These are phyloP conservation scores for Morpho achilles DNA, from an alignment of 2,888 invertebrate genomes.

Conservation along the genomic window DNA sequence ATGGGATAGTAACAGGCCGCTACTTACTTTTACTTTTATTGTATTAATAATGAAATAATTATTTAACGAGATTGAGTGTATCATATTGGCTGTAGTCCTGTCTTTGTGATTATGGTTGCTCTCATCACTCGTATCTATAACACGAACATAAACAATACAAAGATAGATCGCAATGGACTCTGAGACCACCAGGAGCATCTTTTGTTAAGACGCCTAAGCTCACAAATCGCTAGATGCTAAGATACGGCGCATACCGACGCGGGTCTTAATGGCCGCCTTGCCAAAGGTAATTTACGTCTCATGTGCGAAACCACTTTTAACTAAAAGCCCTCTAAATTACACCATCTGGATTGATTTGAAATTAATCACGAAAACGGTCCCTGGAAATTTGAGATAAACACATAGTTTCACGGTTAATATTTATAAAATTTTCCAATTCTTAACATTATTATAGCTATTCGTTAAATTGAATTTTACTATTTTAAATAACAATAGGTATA, in stretches of 20 bases:
- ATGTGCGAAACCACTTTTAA: slow-evolving; percentile 74
- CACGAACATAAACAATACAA: slow-evolving; percentile 46
- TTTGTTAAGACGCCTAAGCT: slow-evolving; percentile 65
- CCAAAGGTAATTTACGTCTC: slow-evolving; percentile 72
- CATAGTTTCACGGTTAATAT: background rate
- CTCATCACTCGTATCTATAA: slow-evolving; percentile 30
- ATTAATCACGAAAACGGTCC: slow-evolving; percentile 52
- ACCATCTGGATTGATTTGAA: slow-evolving; percentile 68
- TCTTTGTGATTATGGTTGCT: slow-evolving; percentile 14
- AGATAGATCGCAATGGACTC: slow-evolving; percentile 51
- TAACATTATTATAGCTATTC: no score
- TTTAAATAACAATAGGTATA: no score
- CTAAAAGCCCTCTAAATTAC: slow-evolving; percentile 75
- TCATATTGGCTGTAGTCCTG: background rate
- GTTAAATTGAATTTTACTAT: no score
- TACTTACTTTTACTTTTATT: no score
- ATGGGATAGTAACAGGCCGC: no score
- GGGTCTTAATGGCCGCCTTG: slow-evolving; percentile 68
- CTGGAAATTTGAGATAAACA: slow-evolving; percentile 26
- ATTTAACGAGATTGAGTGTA: no score
- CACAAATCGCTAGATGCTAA: slow-evolving; percentile 71
- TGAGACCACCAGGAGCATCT: slow-evolving; percentile 70
- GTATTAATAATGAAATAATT: no score
- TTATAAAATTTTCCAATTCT: no score
- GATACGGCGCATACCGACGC: slow-evolving; percentile 71